Evolutionary conservation across 64 coral and sea anemone genomes (phyloP).

Genomic region (Anthopleura sola): DNA sequence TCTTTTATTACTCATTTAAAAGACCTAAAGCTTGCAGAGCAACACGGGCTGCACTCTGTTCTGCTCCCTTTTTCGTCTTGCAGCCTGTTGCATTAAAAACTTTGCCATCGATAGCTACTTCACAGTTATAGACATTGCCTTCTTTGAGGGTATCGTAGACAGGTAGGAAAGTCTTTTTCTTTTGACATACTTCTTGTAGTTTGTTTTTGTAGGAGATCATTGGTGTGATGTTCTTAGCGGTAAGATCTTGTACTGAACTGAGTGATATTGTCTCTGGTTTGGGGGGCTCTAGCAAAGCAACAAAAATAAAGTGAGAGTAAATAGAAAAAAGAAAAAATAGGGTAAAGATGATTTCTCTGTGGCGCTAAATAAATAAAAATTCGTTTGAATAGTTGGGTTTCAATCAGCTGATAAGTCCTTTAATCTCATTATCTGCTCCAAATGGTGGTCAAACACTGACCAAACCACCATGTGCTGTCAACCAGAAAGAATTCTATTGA

Average conservation of each 20-base stretch:
- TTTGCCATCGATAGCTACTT: conserved; percentile 61
- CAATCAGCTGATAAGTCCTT: too few species aligned
- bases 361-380: too few species aligned
- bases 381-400: too few species aligned
- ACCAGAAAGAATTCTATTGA: too few species aligned
- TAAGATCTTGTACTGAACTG: background rate
- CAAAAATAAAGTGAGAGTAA: background rate
- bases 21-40: conserved; percentile 70
- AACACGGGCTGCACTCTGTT: conserved; percentile 83
- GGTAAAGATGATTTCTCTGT: too few species aligned
- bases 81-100: conserved; percentile 49
- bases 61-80: conserved; percentile 86
- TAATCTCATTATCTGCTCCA: too few species aligned
- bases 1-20: conserved; percentile 1
- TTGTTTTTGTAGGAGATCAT: conserved; percentile 84
- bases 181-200: conserved; percentile 91
- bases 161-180: conserved; percentile 65
- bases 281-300: background rate
- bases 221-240: background rate
- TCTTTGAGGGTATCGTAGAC: conserved; percentile 65
- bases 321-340: background rate
- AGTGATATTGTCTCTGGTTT: background rate
- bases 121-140: conserved; percentile 44
- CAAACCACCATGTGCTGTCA: too few species aligned
- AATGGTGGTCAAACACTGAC: too few species aligned